phyloP scores from a whole-genome alignment of 2,888 invertebrate genomes.

The Chymomyza procnemis region DNA sequence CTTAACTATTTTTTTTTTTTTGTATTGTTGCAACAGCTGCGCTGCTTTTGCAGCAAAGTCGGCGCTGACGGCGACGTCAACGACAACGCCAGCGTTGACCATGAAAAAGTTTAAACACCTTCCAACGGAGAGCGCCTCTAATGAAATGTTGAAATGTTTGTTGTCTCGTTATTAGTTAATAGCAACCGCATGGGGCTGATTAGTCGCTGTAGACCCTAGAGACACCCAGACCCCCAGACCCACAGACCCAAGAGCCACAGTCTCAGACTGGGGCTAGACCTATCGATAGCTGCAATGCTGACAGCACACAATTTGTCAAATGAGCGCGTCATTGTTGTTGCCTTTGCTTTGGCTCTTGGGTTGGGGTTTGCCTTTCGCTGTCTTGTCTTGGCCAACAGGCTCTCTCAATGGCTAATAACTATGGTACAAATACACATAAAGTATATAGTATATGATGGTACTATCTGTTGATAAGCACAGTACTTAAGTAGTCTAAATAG shows the following conservation, averaged over 20 bases:
- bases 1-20: too few species aligned
- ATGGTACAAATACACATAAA: too few species aligned
- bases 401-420: background rate
- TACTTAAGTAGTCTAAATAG: background rate
- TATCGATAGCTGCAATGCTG: slow-evolving; percentile 47
- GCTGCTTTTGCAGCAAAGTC: slow-evolving; percentile 30
- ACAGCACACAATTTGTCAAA: slow-evolving; percentile 64
- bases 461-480: background rate
- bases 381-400: slow-evolving; percentile 1
- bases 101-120: slow-evolving; percentile 67
- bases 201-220: slow-evolving; percentile 14
- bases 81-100: slow-evolving; percentile 46
- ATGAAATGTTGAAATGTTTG: slow-evolving; percentile 36
- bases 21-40: slow-evolving; percentile 46
- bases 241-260: background rate
- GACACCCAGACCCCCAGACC: too few species aligned
- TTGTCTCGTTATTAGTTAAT: slow-evolving; percentile 55
- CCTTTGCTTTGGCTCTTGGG: slow-evolving; percentile 14
- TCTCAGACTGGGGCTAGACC: background rate
- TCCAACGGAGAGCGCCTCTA: slow-evolving; percentile 22
- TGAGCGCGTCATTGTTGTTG: slow-evolving; percentile 37
- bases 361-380: too few species aligned
- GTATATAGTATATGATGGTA: background rate
- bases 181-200: slow-evolving; percentile 35
- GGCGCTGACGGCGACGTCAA: slow-evolving; percentile 1